These are phyloP conservation scores for Saturnia japonica DNA, from an alignment of 2,888 invertebrate genomes.

Conservation along the genomic window DNA sequence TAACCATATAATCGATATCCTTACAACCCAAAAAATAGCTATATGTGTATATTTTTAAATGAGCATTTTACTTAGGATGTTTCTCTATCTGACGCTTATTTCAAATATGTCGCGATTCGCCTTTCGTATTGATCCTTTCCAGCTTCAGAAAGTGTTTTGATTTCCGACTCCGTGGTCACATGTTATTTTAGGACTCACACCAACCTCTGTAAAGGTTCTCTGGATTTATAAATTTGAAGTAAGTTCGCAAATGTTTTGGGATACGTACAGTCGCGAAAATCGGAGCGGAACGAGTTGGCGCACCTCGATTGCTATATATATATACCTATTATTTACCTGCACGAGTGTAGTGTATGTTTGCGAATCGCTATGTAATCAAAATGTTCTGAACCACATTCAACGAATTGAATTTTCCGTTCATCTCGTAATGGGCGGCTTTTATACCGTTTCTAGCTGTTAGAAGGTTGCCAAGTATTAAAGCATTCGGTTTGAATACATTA, in stretches of 20 bases:
- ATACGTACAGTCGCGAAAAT: slow-evolving; percentile 20
- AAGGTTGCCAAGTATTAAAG: slow-evolving; percentile 38
- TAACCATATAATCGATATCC: too few relatives aligned
- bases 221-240: slow-evolving; percentile 20
- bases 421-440: slow-evolving; percentile 54
- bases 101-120: background rate
- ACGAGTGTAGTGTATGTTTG: slow-evolving; percentile 39
- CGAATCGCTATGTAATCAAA: slow-evolving; percentile 52
- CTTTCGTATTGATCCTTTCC: slow-evolving; percentile 15
- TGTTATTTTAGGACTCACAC: slow-evolving; percentile 29
- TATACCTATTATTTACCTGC: slow-evolving; percentile 55
- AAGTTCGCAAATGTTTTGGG: slow-evolving; percentile 17
- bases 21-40: too few relatives aligned
- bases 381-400: slow-evolving; percentile 52
- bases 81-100: too few relatives aligned
- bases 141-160: slow-evolving; percentile 21
- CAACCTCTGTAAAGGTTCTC: slow-evolving; percentile 23
- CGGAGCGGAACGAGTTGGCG: slow-evolving; percentile 36
- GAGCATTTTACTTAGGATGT: too few relatives aligned
- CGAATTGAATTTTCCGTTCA: slow-evolving; percentile 54
- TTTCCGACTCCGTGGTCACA: slow-evolving; percentile 20
- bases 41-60: too few relatives aligned
- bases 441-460: slow-evolving; percentile 37
- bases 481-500: slow-evolving; percentile 46
- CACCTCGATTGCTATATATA: slow-evolving; percentile 42